Base-by-base conservation (phyloP, 2,797 vertebrate genomes). In the Lepilemur septentrionalis region DNA sequence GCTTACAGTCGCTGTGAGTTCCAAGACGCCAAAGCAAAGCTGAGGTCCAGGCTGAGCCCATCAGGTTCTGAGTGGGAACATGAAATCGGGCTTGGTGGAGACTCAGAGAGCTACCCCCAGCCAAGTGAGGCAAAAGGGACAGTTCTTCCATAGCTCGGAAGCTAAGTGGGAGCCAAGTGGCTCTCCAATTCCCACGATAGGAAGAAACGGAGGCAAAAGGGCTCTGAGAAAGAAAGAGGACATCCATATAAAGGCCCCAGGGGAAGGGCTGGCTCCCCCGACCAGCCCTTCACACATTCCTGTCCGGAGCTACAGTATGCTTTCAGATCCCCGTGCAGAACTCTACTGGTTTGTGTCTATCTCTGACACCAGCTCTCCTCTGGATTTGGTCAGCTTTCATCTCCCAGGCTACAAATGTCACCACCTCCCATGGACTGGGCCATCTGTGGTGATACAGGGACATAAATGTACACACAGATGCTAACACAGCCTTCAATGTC, bases 121-220 rank as follows among this genome's bases (percentile, higher is more conserved):
- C 18, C 30, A 57, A 61, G 14, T 4, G 50, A 79, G 50, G 70
- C 30, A 4, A 23, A 30, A 35, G 43, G 38, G 79, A 85, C 46
- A 55, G 55, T 22, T n/a, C 82, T 90, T 20, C 91, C 91, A 38
- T 1, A 7, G 70, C 35, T 55, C 35, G 52, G 69, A 80, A 86
- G 48, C 10, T 10, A n/a, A n/a, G 65, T 3, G 25, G 76, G 81
- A 75, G 32, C 63, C 8, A 35, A 72, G 50, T 32, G 3, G 70
- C 79, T 72, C 73, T 61, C 70, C 18, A 43, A 59, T 43, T 82
- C 83, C 92, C 88, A 89, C 35, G 63, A 67, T 43, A 57, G 79
- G 67, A 92, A 73, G 91, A 97, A 97, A 70, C 6, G 11, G 69
- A 86, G 84, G 91, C 1, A 15, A 88, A 43, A 20, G 81, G 70